These are phyloP conservation scores for Antrozous pallidus DNA, from an alignment of 2,797 vertebrate species.

Conservation along the genomic window DNA sequence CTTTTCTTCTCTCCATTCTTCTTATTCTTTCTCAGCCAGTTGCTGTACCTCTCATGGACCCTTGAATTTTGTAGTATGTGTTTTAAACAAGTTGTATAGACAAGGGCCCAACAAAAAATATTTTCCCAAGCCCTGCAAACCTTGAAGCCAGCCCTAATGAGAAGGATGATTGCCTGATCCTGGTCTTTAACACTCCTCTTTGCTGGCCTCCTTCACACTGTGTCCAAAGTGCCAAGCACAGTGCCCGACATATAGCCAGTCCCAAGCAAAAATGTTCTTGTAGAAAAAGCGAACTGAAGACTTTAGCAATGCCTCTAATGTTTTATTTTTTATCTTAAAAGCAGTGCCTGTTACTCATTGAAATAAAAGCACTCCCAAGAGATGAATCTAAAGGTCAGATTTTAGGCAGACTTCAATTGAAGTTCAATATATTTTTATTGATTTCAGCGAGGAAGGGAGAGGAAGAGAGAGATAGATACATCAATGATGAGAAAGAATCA, in stretches of 20 bases:
- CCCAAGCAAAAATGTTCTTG: not conserved
- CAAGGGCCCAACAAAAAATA: not conserved
- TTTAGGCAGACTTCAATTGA: not conserved
- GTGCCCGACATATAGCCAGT: not conserved
- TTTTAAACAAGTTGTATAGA: not conserved
- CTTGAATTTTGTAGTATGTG: not conserved
- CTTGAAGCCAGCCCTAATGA: not conserved
- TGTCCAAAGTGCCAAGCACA: not conserved
- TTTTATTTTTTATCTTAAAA: not conserved
- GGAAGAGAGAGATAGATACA: too few species aligned
- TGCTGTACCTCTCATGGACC: not conserved
- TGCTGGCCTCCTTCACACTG: not conserved
- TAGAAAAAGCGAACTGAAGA: not conserved
- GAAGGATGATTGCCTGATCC: not conserved
- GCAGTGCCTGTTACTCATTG: not conserved
- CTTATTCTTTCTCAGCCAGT: not conserved
- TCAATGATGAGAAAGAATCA: too few species aligned
- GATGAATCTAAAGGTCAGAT: not conserved
- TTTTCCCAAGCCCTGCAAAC: not conserved
- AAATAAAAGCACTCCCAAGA: not conserved
- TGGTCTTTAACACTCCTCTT: not conserved
- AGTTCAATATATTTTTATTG: too few species aligned
- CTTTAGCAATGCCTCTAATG: not conserved
- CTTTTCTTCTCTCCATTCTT: not conserved
- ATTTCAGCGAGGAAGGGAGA: too few species aligned